Evolutionary conservation across 2,113 vertebrate species (phyloP).

Genomic region (Paracanthobrama guichenoti): DNA sequence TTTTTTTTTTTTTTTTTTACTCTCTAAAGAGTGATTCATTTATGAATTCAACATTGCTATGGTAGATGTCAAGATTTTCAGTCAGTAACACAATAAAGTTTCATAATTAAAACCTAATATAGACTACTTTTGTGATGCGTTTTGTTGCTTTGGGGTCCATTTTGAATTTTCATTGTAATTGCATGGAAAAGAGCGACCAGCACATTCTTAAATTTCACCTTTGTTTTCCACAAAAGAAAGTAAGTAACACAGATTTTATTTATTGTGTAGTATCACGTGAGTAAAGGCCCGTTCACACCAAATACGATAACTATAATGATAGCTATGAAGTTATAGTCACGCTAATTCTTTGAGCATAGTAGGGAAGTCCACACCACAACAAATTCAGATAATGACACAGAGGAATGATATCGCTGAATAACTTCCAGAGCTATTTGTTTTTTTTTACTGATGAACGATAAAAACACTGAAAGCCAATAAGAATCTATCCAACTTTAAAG

Average conservation of each 20-base stretch:
- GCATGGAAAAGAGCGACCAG: background rate
- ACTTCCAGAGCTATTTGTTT: too few species aligned
- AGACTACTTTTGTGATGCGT: background rate
- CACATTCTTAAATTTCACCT: background rate
- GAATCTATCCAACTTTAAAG: background rate
- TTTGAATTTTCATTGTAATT: background rate
- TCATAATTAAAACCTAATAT: background rate
- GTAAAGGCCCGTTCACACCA: background rate
- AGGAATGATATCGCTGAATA: too few species aligned
- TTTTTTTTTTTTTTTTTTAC: too few species aligned
- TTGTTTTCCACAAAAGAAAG: background rate
- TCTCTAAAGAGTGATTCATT: background rate
- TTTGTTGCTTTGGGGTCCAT: background rate
- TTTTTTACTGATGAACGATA: background rate
- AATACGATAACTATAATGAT: background rate
- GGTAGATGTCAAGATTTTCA: too few species aligned
- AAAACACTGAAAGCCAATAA: background rate
- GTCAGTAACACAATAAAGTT: too few species aligned
- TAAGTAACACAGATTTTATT: background rate
- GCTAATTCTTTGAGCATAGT: background rate
- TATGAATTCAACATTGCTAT: background rate
- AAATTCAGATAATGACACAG: too few species aligned
- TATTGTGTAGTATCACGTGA: background rate
- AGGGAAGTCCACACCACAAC: too few species aligned
- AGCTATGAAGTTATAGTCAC: background rate